Percentiles rank a stretch among this genome's conserved stretches.
Conservation (phyloP, 2,888 invertebrate species). For the Liposcelis brunnea region DNA sequence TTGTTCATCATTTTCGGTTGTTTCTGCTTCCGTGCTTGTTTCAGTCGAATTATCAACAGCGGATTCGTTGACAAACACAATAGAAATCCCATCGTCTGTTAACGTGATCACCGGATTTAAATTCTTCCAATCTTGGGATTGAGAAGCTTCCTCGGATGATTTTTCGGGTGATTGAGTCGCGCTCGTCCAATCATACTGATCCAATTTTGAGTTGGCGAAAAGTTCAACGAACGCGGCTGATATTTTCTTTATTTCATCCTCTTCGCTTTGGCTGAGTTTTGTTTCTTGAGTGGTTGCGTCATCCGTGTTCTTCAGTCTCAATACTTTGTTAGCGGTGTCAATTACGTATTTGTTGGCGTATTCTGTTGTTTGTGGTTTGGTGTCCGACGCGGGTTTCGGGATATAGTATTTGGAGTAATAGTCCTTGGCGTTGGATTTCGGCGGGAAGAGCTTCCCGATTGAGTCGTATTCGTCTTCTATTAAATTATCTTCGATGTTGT, state of each 20-base stretch:
- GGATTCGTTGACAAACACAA: too few species aligned
- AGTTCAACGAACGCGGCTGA: not conserved
- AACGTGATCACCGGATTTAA: not conserved
- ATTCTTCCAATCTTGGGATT: too few species aligned
- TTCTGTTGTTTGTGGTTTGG: not conserved
- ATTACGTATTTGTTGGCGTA: constrained; percentile 1
- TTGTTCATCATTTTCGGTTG: too few species aligned
- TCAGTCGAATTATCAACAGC: too few species aligned
- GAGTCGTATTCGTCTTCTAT: constrained; percentile 1
- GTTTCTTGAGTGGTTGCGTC: not conserved
- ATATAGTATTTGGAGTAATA: not conserved
- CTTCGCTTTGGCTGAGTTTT: not conserved
- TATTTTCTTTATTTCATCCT: not conserved
- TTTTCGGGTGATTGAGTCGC: too few species aligned
- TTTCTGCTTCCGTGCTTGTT: too few species aligned
- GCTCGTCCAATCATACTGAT: too few species aligned
- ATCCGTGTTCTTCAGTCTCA: not conserved
- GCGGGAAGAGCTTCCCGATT: not conserved
- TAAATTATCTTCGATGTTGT: constrained; percentile 4
- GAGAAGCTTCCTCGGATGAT: too few species aligned
- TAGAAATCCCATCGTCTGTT: not conserved
- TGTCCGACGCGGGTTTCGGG: too few species aligned
- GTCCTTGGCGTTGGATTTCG: not conserved
- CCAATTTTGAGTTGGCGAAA: not conserved
- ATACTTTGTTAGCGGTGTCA: not conserved